Conservation (phyloP, 2,888 invertebrate species). For the Agapostemon virescens region DNA sequence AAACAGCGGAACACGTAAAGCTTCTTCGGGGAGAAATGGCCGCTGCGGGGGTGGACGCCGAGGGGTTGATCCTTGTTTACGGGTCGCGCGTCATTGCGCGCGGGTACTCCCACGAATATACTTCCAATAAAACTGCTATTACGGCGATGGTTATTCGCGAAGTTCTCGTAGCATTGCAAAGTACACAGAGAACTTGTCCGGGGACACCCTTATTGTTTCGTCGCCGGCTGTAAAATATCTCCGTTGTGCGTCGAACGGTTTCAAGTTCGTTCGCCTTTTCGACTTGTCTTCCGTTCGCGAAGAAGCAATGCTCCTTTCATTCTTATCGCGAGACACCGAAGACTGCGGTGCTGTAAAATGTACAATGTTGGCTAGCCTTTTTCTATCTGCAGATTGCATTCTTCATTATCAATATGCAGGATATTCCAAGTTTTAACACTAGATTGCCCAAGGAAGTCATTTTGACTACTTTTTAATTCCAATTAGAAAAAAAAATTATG, state of each 20-base stretch:
- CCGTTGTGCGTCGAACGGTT: constrained; percentile 36
- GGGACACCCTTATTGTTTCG: constrained; percentile 64
- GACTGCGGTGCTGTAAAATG: neutral
- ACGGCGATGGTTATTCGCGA: constrained; percentile 75
- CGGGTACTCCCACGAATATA: constrained; percentile 72
- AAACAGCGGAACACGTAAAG: constrained; percentile 59
- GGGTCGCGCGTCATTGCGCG: constrained; percentile 76
- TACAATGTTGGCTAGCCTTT: neutral
- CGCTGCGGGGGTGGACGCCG: constrained; percentile 25
- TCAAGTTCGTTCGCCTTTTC: constrained; percentile 1
- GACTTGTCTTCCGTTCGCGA: constrained; percentile 47
- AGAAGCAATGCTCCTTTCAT: neutral
- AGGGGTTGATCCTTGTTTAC: constrained; percentile 73
- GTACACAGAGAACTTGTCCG: constrained; percentile 64
- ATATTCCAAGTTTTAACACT: too few species aligned
- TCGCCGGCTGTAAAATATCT: constrained; percentile 63
- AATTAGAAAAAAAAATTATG: too few species aligned
- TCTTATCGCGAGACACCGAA: neutral
- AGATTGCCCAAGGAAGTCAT: too few species aligned
- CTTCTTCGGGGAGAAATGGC: constrained; percentile 46
- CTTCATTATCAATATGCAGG: too few species aligned
- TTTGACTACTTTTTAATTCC: too few species aligned
- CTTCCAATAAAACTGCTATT: constrained; percentile 76
- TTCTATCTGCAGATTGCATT: neutral
- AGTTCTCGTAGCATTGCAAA: constrained; percentile 68